Evolutionary conservation across 2,888 invertebrate species (phyloP), one percentile per base, ranked within the genome.

Genomic region (Phengaris arion): DNA sequence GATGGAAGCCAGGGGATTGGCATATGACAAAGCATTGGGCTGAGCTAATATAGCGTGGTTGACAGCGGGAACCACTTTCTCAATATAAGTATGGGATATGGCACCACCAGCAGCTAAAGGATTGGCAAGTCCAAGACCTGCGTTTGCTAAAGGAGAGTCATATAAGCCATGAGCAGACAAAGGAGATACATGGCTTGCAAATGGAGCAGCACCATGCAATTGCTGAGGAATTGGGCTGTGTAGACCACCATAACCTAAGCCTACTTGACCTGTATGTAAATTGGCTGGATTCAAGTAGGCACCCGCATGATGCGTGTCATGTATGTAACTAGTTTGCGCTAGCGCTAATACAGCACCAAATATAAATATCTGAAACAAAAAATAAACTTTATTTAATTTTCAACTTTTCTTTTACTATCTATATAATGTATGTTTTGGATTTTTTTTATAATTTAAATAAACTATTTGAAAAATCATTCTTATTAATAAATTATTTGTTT

Each of bases 341-440:
- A 93, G 86, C 68, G 91, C 89, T 79, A 91, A 85, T 76, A 91
- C 81, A 59, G 90, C 87, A 79, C 88, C 82, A 81, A 94, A 81
- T 74, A 88, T 84, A 78, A 92, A 79, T 75, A 93, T 87, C 93
- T 93, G 86, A 81, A 79, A 81, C 79, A 79, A 57, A 15, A 8
- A 57, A 57, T 15, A 57, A 57, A 57, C 9, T 22, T 22, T 22
- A 22, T 22, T 22, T 22, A 22, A 57, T 57, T 57, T 57, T 15
- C n/a, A 6, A 54, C n/a, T 54, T n/a, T 54, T 55, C 7, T 55
- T 3, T 35, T 35, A 35, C 35, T 35, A 35, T 4, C 2, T 35
- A 35, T 35, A 3, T 4, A 35, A 35, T 35, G 4, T 4, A 35
- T 2, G 3, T 35, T 35, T 35, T 35, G 35, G 2, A 3, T 35